These are phyloP conservation scores for Dicaeum eximium DNA, from an alignment of 2,113 vertebrate genomes.

Conservation along the genomic window DNA sequence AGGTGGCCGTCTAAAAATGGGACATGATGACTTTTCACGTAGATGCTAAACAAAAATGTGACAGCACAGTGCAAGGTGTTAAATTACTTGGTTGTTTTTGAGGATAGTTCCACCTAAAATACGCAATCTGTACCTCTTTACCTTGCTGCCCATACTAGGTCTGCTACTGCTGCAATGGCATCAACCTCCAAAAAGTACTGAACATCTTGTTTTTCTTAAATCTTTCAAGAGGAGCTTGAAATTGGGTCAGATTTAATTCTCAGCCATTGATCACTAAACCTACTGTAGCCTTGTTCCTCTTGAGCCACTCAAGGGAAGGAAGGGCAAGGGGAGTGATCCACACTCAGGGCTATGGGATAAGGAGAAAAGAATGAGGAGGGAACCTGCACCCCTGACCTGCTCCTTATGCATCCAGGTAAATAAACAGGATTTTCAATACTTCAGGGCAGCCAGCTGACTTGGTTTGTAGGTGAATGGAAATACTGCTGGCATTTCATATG, in stretches of 20 bases:
- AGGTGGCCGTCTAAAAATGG: constrained; percentile 39
- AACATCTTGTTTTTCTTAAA: background rate
- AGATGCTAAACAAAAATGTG: constrained; percentile 12
- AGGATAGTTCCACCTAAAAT: background rate
- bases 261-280: background rate
- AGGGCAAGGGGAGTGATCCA: background rate
- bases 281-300: background rate
- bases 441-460: background rate
- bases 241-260: background rate
- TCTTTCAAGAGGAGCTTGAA: background rate
- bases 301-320: background rate
- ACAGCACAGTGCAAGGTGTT: background rate
- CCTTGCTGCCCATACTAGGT: background rate
- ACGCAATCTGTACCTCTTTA: background rate
- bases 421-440: background rate
- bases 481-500: background rate
- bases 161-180: background rate
- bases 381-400: background rate
- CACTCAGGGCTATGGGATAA: background rate
- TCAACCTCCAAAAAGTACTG: background rate
- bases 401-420: background rate
- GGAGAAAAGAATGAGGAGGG: background rate
- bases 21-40: background rate
- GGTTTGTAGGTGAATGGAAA: background rate
- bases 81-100: background rate